A percentile compares a stretch with the other conserved stretches of the same genome.
Conservation (phyloP, 2,888 invertebrate genomes). For the Xiphydria camelus region DNA sequence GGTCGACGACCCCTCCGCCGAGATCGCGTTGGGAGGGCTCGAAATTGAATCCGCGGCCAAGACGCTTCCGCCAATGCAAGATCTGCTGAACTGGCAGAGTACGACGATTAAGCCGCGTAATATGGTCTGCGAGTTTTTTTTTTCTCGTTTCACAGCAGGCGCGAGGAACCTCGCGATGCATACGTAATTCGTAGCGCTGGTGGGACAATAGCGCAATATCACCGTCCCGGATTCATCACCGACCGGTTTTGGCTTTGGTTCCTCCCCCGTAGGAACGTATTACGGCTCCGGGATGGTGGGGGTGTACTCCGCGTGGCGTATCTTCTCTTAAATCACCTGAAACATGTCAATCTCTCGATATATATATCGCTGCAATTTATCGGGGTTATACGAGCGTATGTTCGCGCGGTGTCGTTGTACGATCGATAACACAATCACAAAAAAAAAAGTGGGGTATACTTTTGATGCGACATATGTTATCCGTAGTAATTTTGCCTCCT, state of each 20-base stretch:
- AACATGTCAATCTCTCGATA: too few relatives aligned
- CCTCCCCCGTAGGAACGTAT: slow-evolving; percentile 76
- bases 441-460: too few relatives aligned
- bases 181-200: slow-evolving; percentile 87
- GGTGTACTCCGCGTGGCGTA: slow-evolving; percentile 75
- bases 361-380: too few relatives aligned
- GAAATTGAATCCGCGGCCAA: slow-evolving; percentile 53
- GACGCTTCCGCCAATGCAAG: slow-evolving; percentile 77
- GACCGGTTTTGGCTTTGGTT: slow-evolving; percentile 81
- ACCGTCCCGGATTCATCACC: slow-evolving; percentile 84
- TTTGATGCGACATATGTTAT: too few relatives aligned
- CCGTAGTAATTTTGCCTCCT: too few relatives aligned
- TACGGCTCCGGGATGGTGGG: slow-evolving; percentile 80
- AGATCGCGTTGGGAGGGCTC: background rate
- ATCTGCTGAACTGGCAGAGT: slow-evolving; percentile 87
- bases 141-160: too few relatives aligned
- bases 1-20: background rate
- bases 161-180: too few relatives aligned
- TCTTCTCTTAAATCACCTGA: slow-evolving; percentile 80
- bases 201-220: slow-evolving; percentile 82
- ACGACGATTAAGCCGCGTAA: background rate
- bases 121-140: too few relatives aligned
- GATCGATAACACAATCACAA: too few relatives aligned
- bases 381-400: too few relatives aligned
- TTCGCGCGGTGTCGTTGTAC: too few relatives aligned